Base-by-base conservation (phyloP, 1,140 invertebrate genomes). In the Spodoptera frugiperda region DNA sequence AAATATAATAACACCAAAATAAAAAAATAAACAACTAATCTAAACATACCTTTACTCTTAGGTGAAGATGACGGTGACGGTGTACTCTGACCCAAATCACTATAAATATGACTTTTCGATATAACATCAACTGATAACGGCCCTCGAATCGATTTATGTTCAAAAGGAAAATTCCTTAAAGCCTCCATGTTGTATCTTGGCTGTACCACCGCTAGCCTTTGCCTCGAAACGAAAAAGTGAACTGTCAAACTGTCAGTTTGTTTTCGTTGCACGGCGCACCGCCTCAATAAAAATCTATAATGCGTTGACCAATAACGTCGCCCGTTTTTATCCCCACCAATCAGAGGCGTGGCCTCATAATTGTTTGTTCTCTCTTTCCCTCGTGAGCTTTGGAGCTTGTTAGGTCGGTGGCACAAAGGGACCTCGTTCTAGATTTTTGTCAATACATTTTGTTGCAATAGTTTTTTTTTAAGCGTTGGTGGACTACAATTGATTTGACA, bases 201-300 rank as follows among this genome's bases (percentile, higher is more conserved):
- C 72, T 59, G 63, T n/a, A 55, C 74, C 80, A 80, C 76, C 11
- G 72, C 19, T 10, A 76, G 21, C 53, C 48, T 59, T 67, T 68
- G 51, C n/a, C 33, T 76, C 57, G 48, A 80, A 80, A 70, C 75
- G 85, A 89, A 89, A 89, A 85, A 87, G 84, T 82, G 72, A 89
- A 90, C 89, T 91, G 89, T 87, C 86, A 89, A n/a, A 68, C 65
- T 82, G 82, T 78, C 80, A 80, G 84, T 80, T 82, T 82, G 85
- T 77, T 79, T 82, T 81, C 78, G 71, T 80, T 75, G 79, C 80
- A 54, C 77, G 76, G 68, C 76, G 78, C 44, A 51, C 55, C 87
- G 87, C 83, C 86, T 86, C 70, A 86, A 85, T 88, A 91, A 93
- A 91, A 93, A 92, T 93, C 91, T 83, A 93, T 93, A 92, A 92